Base-by-base conservation (phyloP, 2,888 invertebrate species). In the Plemyria rubiginata region DNA sequence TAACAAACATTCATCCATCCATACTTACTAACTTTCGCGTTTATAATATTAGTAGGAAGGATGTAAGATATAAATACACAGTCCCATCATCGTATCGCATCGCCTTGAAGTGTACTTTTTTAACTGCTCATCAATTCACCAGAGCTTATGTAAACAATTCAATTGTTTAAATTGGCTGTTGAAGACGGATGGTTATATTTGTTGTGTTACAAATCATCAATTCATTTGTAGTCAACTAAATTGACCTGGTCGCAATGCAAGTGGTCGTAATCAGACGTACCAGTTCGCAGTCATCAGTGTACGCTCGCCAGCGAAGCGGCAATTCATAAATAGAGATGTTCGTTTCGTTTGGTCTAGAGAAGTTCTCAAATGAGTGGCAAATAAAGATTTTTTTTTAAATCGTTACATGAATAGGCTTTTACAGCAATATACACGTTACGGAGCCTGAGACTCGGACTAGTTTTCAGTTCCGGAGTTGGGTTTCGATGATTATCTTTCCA, bases 181-280 rank as follows among this genome's bases (percentile, higher is more conserved):
- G 40, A 38, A 40, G 29, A n/a, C 16, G 16, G 50, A 55, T 54
- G 60, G 60, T n/a, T 46, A 15, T 41, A 11, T 0, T 38, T 51
- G 54, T 60, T 60, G 50, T 28, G 28, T 38, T 29, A 28, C n/a
- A 45, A 12, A 32, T 45, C 11, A 51, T 38, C 38, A 46, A 60
- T 60, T 54, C 43, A 54, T 60, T 36, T 48, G 49, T n/a, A 2
- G 40, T 54, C 48, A 60, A 60, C 36, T 49, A 43, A 41, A 49
- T 43, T 60, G 60, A 59, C 53, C 52, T 48, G 36, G 8, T 13
- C 0, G 48, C 32, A 48, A 40, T 49, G 48, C 46, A 15, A 54
- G 49, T 40, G 16, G 52, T 38, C 38, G 8, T 43, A 6, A 16
- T 43, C 60, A 54, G 38, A 16, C 16, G 16, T 16, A 16, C 15